Conservation (phyloP, 2,113 vertebrate genomes). For the Pogonocichla stellata region DNA sequence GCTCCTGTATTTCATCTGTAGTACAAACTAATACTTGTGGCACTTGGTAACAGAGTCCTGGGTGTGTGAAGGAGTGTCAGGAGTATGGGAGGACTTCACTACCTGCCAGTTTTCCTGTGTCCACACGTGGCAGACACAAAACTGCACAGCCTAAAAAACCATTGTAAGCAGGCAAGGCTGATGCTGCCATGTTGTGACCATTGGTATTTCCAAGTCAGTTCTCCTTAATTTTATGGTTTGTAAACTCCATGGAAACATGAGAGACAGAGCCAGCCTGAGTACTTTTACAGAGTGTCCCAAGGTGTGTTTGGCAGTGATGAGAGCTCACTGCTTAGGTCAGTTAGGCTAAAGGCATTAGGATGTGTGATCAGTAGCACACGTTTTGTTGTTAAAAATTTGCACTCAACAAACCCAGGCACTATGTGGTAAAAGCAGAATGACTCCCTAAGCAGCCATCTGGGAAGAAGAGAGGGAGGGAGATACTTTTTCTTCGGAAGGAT, state of each 20-base stretch:
- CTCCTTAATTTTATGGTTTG: neutral
- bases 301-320: neutral
- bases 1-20: neutral
- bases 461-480: neutral
- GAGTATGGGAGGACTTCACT: neutral
- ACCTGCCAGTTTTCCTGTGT: neutral
- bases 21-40: neutral
- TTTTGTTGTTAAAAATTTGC: neutral
- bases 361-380: neutral
- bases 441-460: neutral
- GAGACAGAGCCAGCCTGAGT: neutral
- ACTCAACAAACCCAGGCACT: neutral
- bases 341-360: neutral
- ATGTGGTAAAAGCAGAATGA: neutral
- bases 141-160: neutral
- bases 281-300: neutral
- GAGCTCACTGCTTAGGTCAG: neutral
- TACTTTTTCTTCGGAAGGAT: neutral
- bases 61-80: neutral
- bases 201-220: neutral
- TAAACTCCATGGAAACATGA: neutral
- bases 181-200: neutral
- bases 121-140: neutral
- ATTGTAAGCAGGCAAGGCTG: neutral
- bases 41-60: neutral